Evolutionary conservation across 30 jellyfish, hydroid and myxozoan species (phyloP), one percentile per base, ranked within the genome.

Genomic region (Phacellophora camtschatica): DNA sequence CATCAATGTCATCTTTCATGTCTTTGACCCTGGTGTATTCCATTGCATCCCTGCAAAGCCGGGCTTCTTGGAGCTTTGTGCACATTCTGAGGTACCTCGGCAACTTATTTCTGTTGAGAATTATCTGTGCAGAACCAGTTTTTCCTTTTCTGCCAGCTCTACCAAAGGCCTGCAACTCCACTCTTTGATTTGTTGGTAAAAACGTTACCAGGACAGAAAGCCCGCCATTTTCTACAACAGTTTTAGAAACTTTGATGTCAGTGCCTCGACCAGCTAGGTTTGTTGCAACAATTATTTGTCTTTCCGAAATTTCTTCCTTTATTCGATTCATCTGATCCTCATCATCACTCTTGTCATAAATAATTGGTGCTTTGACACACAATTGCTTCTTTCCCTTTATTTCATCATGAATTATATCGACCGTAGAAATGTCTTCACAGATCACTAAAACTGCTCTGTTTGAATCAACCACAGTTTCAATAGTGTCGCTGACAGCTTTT

Each of bases 181-280:
- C 84, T 20, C 89, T 15, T 37, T 19, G 15, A 32, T 77, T 77
- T 16, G 28, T 3, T 31, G 89, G 89, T 22, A 58, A 5, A 58
- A 18, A 77, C 3, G 89, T 34, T 0, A 77, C 15, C n/a, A 77
- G 32, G 39, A 77, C 89, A 77, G 32, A 71, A 13, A 77, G 27
- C 1, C 89, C 89, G 11, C 89, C 89, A 3, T 73, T 53, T 28
- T 13, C 65, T 1, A 2, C n/a, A 15, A 57, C 25, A 20, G 20
- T 18, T 3, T 31, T 55, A 18, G 39, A 5, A 19, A 42, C 24
- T n/a, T 77, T 58, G 19, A 77, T 13, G 25, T 77, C 89, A 61
- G 89, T 77, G n/a, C 89, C 89, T 2, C 89, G 83, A 6, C 89
- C 89, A 29, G 89, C 89, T 16, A 77, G 57, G 71, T 77, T 77